Evolutionary conservation across 2,888 invertebrate species (phyloP).

Genomic region (Pollenia angustigena): DNA sequence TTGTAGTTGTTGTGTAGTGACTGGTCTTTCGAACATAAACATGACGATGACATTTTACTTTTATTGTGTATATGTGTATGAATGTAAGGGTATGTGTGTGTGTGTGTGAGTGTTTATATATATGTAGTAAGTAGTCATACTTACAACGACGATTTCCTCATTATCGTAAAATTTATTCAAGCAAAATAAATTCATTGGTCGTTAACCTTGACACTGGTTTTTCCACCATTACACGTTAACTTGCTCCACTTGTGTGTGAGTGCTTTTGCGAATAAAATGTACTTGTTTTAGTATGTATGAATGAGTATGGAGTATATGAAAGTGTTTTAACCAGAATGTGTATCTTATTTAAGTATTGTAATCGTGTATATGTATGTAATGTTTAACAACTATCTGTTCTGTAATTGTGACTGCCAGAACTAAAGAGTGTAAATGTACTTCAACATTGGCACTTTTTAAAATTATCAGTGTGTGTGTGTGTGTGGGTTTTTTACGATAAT

Average conservation of each 20-base stretch:
- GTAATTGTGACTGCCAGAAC: slow-evolving; percentile 57
- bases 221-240: slow-evolving; percentile 75
- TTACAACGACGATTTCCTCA: slow-evolving; percentile 81
- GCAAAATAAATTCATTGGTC: slow-evolving; percentile 84
- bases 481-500: slow-evolving; percentile 43
- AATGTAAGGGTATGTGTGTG: slow-evolving; percentile 1
- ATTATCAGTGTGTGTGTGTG: slow-evolving; percentile 24
- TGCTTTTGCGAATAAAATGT: slow-evolving; percentile 57
- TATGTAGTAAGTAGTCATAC: slow-evolving; percentile 60
- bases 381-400: slow-evolving; percentile 66
- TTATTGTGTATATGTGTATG: slow-evolving; percentile 28
- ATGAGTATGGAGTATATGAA: slow-evolving; percentile 41
- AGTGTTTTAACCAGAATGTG: slow-evolving; percentile 56
- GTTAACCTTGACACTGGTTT: slow-evolving; percentile 85
- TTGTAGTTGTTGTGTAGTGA: slow-evolving; percentile 26
- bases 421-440: slow-evolving; percentile 66
- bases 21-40: slow-evolving; percentile 25
- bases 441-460: slow-evolving; percentile 18
- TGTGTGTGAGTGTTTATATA: slow-evolving; percentile 30
- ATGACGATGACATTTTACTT: slow-evolving; percentile 69
- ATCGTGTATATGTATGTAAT: slow-evolving; percentile 39
- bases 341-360: slow-evolving; percentile 56
- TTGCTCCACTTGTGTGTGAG: slow-evolving; percentile 57
- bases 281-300: slow-evolving; percentile 49
- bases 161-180: slow-evolving; percentile 84